A percentile compares a stretch with the other conserved stretches of the same genome.
phyloP scores from a whole-genome alignment of 2,888 invertebrate genomes.

The Julus scandinavius region DNA sequence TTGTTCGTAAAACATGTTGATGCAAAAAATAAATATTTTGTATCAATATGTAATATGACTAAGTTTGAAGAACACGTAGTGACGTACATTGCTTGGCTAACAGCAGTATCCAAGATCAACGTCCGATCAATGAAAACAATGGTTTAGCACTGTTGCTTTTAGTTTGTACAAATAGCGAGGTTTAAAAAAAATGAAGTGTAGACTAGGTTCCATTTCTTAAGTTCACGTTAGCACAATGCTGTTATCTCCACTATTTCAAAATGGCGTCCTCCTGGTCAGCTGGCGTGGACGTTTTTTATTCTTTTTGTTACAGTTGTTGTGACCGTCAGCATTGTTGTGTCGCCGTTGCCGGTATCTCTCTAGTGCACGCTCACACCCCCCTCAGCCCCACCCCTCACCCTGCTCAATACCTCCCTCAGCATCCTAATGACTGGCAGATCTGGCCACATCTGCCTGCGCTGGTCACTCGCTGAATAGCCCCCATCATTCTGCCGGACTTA shows the following conservation, averaged over 20 bases:
- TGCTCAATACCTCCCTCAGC: conserved; percentile 1
- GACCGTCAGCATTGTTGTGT: conserved; percentile 16
- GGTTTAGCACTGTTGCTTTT: not conserved
- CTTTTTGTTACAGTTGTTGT: conserved; percentile 35
- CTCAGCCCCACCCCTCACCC: not conserved
- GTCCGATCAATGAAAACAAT: too few relatives aligned
- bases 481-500: conserved; percentile 46
- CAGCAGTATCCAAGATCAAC: too few relatives aligned
- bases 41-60: too few relatives aligned
- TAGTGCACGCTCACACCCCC: not conserved
- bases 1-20: too few relatives aligned
- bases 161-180: not conserved
- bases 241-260: not conserved
- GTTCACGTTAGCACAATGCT: not conserved
- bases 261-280: conserved; percentile 20
- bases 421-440: conserved; percentile 49
- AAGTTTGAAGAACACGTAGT: too few relatives aligned
- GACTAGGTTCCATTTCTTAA: not conserved
- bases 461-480: conserved; percentile 44
- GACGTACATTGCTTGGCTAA: too few relatives aligned
- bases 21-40: too few relatives aligned
- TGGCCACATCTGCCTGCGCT: conserved; percentile 47
- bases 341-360: not conserved
- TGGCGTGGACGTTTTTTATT: conserved; percentile 38
- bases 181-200: not conserved